A percentile compares a stretch with the other conserved stretches of the same genome.
Evolutionary conservation across 35 echinoderm and acorn worm species (phyloP).

Genomic region (Eucidaris tribuloides): DNA sequence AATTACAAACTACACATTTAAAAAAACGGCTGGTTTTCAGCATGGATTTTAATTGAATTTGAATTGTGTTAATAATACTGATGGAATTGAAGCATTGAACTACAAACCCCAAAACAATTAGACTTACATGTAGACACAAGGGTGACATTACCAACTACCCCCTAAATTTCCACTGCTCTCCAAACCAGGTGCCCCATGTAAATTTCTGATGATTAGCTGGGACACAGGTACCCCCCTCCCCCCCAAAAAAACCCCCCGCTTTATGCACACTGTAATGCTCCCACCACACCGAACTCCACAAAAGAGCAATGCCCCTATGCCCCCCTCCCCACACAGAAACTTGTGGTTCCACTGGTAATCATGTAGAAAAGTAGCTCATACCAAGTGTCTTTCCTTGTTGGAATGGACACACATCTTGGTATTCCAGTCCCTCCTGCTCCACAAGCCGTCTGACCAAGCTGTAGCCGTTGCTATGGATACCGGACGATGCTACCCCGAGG

Average conservation of each 20-base stretch:
- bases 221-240: not conserved
- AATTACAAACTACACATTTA: too few species aligned
- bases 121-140: too few species aligned
- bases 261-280: not conserved
- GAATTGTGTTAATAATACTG: too few species aligned
- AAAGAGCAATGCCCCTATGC: too few species aligned
- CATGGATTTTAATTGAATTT: too few species aligned
- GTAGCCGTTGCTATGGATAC: conserved; percentile 98
- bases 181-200: not conserved
- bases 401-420: conserved; percentile 67
- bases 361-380: not conserved
- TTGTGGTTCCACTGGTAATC: too few species aligned
- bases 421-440: conserved; percentile 58
- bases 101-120: too few species aligned
- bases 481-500: conserved; percentile 86
- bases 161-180: too few species aligned
- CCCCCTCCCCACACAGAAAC: too few species aligned
- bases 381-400: conserved; percentile 46
- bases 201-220: not conserved
- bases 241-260: not conserved
- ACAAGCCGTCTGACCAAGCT: conserved; percentile 81
- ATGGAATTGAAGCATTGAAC: too few species aligned
- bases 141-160: too few species aligned
- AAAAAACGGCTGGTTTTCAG: too few species aligned
- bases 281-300: not conserved